Evolutionary conservation across 1,140 invertebrate genomes (phyloP), one percentile per base, ranked within the genome.

Genomic region (Papilio dardanus): DNA sequence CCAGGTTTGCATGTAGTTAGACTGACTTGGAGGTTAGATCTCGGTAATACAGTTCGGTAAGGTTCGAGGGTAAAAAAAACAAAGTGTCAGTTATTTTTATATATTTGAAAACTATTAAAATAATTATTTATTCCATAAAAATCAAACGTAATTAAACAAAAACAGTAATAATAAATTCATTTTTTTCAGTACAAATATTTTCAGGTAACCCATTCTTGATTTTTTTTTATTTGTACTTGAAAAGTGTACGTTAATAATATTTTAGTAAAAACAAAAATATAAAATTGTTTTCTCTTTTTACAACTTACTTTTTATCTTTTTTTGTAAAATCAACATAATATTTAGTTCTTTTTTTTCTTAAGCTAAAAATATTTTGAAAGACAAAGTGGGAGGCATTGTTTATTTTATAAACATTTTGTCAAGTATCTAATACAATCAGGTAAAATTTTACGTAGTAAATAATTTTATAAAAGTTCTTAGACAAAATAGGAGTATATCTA

Each of bases 401-500:
- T 58, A 58, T 58, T 28, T 58, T 28, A 58, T 58, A 28, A 58
- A 58, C 54, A 58, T 69, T 69, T 40, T 35, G 40, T 40, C 67
- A 35, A 21, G 33, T 35, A 40, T 68, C 31, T 19, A 37, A 68
- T 19, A 35, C 19, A 69, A 35, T 69, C 35, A 40, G 10, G 33
- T 69, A 40, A 35, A 40, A 35, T 37, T 40, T 40, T 14, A 24
- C 21, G 31, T 24, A 21, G 19, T 40, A 69, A 69, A 40, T 21
- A 67, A 67, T 58, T 21, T 73, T 30, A 35, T 78, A 75, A 75
- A 78, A 78, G 58, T 35, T 68, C 54, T 74, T 75, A 78, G 77
- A 81, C 68, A 83, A 79, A 75, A 79, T 80, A 76, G 68, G 76
- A 79, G 80, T 78, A 80, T 81, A 74, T 76, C 78, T 83, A 83